Conservation (phyloP, 2,888 invertebrate species). For the Polietes domitor region DNA sequence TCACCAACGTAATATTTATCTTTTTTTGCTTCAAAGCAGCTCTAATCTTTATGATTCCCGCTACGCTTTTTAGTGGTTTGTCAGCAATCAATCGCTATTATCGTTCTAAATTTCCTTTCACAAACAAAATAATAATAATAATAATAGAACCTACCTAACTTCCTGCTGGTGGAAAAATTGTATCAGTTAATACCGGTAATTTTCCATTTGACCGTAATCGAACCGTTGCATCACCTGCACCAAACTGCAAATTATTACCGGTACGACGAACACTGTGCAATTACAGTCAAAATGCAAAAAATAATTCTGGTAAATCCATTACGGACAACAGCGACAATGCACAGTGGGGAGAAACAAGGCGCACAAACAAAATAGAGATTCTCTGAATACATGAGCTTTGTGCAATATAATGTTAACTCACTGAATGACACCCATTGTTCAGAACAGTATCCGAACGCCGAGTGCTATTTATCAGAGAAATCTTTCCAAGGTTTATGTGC, state of each 20-base stretch:
- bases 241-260: conserved; percentile 8
- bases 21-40: too few species aligned
- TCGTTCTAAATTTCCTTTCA: conserved; percentile 39
- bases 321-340: conserved; percentile 27
- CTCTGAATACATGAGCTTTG: too few species aligned
- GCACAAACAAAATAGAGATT: too few species aligned
- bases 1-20: too few species aligned
- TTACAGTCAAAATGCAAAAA: not conserved
- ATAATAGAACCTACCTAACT: conserved; percentile 32
- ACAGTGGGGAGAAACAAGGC: too few species aligned
- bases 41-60: too few species aligned
- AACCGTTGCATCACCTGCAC: conserved; percentile 44
- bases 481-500: too few species aligned
- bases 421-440: too few species aligned
- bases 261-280: not conserved
- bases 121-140: conserved; percentile 1
- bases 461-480: too few species aligned
- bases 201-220: conserved; percentile 40
- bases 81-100: conserved; percentile 1
- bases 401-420: too few species aligned
- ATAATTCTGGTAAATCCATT: conserved; percentile 53
- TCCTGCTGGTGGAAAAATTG: conserved; percentile 40
- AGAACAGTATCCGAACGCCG: too few species aligned
- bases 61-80: too few species aligned
- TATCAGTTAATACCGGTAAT: conserved; percentile 27